Base-by-base conservation (phyloP, 1,140 invertebrate genomes). In the Drosophila orosa region DNA sequence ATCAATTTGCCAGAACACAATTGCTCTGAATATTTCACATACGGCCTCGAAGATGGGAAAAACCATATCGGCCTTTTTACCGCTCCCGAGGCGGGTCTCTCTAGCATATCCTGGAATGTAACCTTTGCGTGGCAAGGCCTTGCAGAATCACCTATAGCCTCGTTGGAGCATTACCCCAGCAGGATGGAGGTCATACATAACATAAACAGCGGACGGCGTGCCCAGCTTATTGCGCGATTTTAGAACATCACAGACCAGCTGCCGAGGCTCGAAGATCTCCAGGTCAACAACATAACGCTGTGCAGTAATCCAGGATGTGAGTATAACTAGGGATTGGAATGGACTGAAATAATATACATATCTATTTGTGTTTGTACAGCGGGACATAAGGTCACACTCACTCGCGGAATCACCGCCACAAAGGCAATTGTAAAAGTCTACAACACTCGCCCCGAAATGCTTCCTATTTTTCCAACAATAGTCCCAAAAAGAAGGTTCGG, bases 101-200 rank as follows among this genome's bases (percentile, higher is more conserved):
- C 0, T 8, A 31, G 13, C 8, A 15, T 54, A 22, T 0, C 13
- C 19, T 35, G 50, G 50, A 35, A 1, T 10, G 7, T 54, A 3
- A 3, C 19, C 17, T 54, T 54, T 8, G 9, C 3, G 8, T 35
- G 50, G 50, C 13, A 54, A 9, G 13, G 13, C 0, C 0, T 1
- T 9, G 1, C 0, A 9, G 7, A 15, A 15, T 15, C 0, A 1
- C 48, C 29, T 2, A 3, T 52, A 7, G 17, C 29, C 29, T 33
- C 19, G 4, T 1, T 10, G 3, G 1, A 35, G 0, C 17, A 24
- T n/a, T 54, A 22, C n/a, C 50, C 50, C 2, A 54, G 1, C 8
- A 0, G 0, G 4, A 0, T 0, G 0, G 4, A 35, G 13, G 33
- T 31, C 9, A 0, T 54, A n/a, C 13, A 13, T 0, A 54, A 24